A percentile compares a stretch with the other conserved stretches of the same genome.
phyloP scores from a whole-genome alignment of 2,888 invertebrate genomes.

The Sphecodes monilicornis region DNA sequence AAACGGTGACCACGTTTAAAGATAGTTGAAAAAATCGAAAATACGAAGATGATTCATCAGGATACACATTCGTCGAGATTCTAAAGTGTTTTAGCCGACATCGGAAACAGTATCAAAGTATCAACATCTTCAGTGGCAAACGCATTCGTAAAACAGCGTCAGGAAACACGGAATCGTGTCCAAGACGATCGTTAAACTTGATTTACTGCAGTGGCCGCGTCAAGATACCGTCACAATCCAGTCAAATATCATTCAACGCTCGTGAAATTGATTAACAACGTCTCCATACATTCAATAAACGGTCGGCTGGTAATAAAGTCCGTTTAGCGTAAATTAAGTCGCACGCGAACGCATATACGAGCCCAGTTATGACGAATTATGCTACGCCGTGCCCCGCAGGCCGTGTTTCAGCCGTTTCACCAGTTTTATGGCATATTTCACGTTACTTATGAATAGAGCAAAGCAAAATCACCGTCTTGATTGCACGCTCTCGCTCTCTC shows the following conservation, averaged over 20 bases:
- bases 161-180: not conserved
- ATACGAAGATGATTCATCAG: not conserved
- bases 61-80: not conserved
- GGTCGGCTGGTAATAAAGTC: not conserved
- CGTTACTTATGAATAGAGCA: constrained; percentile 66
- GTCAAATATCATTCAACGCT: constrained; percentile 16
- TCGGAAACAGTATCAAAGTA: not conserved
- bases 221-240: constrained; percentile 7
- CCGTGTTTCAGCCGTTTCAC: constrained; percentile 62
- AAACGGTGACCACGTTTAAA: not conserved
- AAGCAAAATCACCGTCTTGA: constrained; percentile 41
- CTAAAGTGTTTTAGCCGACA: not conserved
- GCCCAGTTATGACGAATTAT: constrained; percentile 22
- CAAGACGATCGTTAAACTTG: not conserved
- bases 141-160: not conserved
- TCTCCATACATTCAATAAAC: not conserved
- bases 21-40: not conserved
- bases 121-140: not conserved
- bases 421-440: constrained; percentile 74
- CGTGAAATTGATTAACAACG: constrained; percentile 1
- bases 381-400: constrained; percentile 29
- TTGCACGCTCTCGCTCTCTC: constrained; percentile 37
- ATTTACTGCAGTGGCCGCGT: not conserved
- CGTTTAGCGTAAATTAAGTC: not conserved
- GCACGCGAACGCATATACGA: not conserved